Conservation (phyloP, 2,113 vertebrate genomes). For the Nycticorax nycticorax region DNA sequence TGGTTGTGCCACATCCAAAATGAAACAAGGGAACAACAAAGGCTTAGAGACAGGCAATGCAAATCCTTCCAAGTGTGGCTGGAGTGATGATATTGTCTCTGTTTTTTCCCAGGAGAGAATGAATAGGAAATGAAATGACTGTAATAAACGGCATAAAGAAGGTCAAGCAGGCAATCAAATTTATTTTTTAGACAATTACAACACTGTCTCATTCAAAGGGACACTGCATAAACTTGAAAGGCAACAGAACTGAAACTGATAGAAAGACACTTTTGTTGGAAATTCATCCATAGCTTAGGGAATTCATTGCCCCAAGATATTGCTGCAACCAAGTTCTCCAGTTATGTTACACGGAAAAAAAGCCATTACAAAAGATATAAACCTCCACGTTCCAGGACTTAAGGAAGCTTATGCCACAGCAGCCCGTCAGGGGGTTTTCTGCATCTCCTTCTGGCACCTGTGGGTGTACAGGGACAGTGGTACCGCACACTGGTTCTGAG, state of each 20-base stretch:
- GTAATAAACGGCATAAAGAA: not conserved
- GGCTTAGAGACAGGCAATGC: not conserved
- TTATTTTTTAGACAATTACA: constrained; percentile 52
- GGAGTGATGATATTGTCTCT: not conserved
- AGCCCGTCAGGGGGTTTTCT: not conserved
- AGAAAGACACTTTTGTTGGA: constrained; percentile 12
- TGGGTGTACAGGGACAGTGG: not conserved
- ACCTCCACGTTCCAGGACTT: rapidly evolving
- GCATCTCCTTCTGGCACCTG: not conserved
- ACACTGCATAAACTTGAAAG: constrained; percentile 50
- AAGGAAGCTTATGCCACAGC: not conserved
- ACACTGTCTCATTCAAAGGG: constrained; percentile 41
- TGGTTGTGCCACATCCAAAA: not conserved
- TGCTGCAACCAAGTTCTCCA: not conserved
- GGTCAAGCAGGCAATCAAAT: constrained; percentile 49
- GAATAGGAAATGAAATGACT: constrained; percentile 6
- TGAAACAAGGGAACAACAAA: not conserved
- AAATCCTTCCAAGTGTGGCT: not conserved
- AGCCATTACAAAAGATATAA: not conserved
- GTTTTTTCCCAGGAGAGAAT: not conserved
- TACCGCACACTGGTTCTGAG: not conserved
- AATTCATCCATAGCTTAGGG: not conserved
- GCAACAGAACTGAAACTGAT: constrained; percentile 33
- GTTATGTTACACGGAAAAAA: not conserved
- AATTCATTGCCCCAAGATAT: not conserved